Evolutionary conservation across 2,797 vertebrate genomes (phyloP).

Genomic region (Petrocephalus sullivani): DNA sequence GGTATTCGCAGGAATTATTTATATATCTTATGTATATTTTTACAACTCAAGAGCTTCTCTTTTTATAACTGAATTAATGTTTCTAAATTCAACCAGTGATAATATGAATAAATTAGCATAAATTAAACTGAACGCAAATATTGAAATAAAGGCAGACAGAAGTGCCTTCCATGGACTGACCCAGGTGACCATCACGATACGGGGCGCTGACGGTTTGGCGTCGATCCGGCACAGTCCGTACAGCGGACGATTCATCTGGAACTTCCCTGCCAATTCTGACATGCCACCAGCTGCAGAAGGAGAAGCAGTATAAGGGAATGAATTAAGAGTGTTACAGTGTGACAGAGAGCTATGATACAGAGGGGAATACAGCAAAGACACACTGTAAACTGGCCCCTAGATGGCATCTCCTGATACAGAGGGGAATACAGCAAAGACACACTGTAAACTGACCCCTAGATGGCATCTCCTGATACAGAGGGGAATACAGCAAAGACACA

Average conservation of each 20-base stretch:
- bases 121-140: not conserved
- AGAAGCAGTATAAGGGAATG: not conserved
- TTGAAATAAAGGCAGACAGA: not conserved
- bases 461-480: too few relatives aligned
- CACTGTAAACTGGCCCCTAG: not conserved
- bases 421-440: not conserved
- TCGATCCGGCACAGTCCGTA: constrained; percentile 37
- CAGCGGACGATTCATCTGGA: constrained; percentile 28
- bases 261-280: constrained; percentile 33
- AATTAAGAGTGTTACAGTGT: not conserved
- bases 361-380: not conserved
- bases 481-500: not conserved
- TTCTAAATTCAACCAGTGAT: not conserved
- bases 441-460: not conserved
- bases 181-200: constrained; percentile 37
- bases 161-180: constrained; percentile 24
- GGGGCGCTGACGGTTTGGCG: constrained; percentile 7
- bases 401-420: too few relatives aligned
- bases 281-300: constrained; percentile 31
- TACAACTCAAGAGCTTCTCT: not conserved
- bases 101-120: not conserved
- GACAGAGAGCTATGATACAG: not conserved
- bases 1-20: not conserved
- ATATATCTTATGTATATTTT: not conserved
- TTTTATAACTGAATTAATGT: not conserved